Evolutionary conservation across 2,888 invertebrate genomes (phyloP).

Genomic region (Eupithecia subfuscata): DNA sequence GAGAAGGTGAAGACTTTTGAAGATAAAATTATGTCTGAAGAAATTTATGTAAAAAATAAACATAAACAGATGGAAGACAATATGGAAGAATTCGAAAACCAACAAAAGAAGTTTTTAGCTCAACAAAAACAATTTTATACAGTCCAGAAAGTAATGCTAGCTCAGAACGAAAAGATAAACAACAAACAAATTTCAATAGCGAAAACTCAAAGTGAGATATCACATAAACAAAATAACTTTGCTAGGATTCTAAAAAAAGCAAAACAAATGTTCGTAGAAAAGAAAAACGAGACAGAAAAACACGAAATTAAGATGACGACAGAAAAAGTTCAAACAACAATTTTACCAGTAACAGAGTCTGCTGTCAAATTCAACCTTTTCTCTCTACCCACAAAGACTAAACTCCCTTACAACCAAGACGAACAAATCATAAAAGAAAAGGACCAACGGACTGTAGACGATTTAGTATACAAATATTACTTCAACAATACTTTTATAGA

Average conservation of each 20-base stretch:
- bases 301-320: not conserved
- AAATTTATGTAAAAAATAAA: conserved; percentile 57
- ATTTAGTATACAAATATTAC: conserved; percentile 77
- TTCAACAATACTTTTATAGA: conserved; percentile 79
- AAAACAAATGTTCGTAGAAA: conserved; percentile 63
- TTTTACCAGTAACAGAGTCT: conserved; percentile 52
- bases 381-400: conserved; percentile 59
- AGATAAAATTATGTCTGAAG: conserved; percentile 54
- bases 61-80: conserved; percentile 64
- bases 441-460: conserved; percentile 71
- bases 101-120: conserved; percentile 70
- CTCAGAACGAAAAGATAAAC: conserved; percentile 75
- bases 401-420: conserved; percentile 62
- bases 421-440: conserved; percentile 70
- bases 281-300: conserved; percentile 25
- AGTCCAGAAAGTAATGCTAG: conserved; percentile 70
- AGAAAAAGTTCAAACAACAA: conserved; percentile 34
- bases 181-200: conserved; percentile 69
- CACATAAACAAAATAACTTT: conserved; percentile 72
- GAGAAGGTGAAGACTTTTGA: conserved; percentile 62
- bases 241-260: conserved; percentile 71
- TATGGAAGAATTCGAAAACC: conserved; percentile 67
- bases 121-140: conserved; percentile 75
- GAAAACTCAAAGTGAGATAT: conserved; percentile 73
- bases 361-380: conserved; percentile 73